Conservation (phyloP, 2,113 vertebrate species). For the Lophura nycthemera region DNA sequence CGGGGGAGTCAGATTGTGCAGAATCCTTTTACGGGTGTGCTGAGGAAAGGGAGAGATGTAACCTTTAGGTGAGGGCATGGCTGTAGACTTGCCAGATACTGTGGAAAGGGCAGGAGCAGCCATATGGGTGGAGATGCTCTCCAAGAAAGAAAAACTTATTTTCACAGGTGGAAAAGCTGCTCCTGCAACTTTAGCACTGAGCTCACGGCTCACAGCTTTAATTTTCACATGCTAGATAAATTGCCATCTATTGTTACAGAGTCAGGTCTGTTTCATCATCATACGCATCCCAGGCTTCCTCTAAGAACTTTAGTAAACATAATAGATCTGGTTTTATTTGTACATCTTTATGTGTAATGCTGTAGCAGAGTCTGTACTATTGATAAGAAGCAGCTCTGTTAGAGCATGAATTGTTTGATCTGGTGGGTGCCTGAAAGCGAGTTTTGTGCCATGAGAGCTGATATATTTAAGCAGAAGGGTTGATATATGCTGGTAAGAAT, state of each 20-base stretch:
- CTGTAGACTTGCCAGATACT: neutral
- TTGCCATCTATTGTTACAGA: neutral
- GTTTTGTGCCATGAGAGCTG: neutral
- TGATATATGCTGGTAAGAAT: neutral
- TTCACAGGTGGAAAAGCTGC: neutral
- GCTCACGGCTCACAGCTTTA: neutral
- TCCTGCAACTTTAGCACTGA: neutral
- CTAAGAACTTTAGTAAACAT: neutral
- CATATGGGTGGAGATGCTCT: neutral
- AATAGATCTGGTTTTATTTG: neutral
- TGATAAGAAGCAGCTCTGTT: neutral
- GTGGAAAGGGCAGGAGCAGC: neutral
- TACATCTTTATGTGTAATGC: neutral
- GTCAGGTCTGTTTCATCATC: neutral
- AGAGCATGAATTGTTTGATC: neutral
- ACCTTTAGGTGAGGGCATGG: conserved; percentile 1
- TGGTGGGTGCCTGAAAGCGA: neutral
- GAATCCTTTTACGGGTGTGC: conserved; percentile 18
- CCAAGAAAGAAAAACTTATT: neutral
- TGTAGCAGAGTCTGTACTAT: neutral
- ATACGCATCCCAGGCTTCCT: too few species aligned
- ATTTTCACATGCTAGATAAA: neutral
- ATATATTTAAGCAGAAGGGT: neutral
- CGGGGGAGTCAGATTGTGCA: neutral
- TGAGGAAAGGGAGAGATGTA: neutral